Base-by-base conservation (phyloP, 2,797 vertebrate species). In the Limnodromus scolopaceus region DNA sequence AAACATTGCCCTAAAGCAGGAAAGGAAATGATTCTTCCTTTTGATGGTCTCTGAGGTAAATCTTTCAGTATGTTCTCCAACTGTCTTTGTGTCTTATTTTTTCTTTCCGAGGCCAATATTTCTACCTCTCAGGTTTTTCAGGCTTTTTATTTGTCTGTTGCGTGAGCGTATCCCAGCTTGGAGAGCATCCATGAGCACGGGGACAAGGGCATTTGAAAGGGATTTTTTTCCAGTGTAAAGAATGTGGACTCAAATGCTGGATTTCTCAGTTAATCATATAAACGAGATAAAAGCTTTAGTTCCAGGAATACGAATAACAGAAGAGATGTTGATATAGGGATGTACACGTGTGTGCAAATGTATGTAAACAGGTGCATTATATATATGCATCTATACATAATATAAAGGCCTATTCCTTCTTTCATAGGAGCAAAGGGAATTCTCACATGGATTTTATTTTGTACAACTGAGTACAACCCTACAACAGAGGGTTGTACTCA, bases 21-120 rank as follows among this genome's bases (percentile, higher is more conserved):
- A 95, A 87, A 93, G 86, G 92, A 97, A 96, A 96, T 95, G 1
- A 94, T 61, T 92, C 41, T 85, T 91, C 58, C 53, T 89, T 92
- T 84, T 83, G 51, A 89, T 87, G 34, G 10, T 87, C 32, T 87
- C 48, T 13, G 68, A 92, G 60, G 88, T 91, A 95, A 96, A 89
- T 89, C 57, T 91, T 92, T 89, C 88, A 91, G 53, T 60, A 77
- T 57, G 51, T 74, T 96, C 36, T 45, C 32, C 71, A 82, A 82
- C 16, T 72, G 30, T 32, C 27, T 81, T 70, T 49, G 48, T 43
- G 72, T 84, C 58, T 69, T 74, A 48, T 82, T 85, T 88, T 69
- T 36, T 66, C 49, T 81, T 63, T 79, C 54, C 64, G 87, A 74
- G 64, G 48, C 55, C 15, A 63, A n/a, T 89, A 74, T 53, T 84